Evolutionary conservation across 2,113 vertebrate genomes (phyloP), one percentile per base, ranked within the genome.

Genomic region (Platichthys stellatus): DNA sequence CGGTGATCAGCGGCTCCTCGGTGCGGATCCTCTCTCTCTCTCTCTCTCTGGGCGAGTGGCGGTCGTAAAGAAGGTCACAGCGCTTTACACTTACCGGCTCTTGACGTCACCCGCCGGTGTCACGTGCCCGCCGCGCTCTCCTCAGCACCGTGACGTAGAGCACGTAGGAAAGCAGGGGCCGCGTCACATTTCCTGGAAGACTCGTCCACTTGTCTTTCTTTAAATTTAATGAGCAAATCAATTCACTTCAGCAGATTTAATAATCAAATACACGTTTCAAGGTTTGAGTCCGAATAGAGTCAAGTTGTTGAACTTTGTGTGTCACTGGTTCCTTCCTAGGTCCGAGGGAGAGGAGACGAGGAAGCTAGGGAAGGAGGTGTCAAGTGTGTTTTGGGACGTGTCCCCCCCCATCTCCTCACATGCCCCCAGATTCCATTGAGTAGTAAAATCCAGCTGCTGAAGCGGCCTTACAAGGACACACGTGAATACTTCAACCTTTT

Each of bases 51-150:
- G 5, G 10, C 40, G 40, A 3, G 40, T 54, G 51, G n/a, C 51
- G 77, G 86, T 59, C 87, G 53, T 10, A 5, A 56, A 85, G 89
- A 92, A 92, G 91, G 91, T 93, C 92, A 93, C 84, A 78, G 18
- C 20, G 24, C 38, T 85, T 66, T 76, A 84, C 18, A 80, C 4
- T 69, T 80, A 81, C 87, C 82, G 84, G 88, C 57, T 74, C 77
- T 47, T 75, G 81, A 87, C 92, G 90, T 92, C 89, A 89, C 23
- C 31, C 3, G 0, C 12, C 24, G 28, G 14, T 84, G 14, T 84
- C 88, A 91, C 69, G 68, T 90, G 85, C 28, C 1, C 0, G 1
- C 5, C 0, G 0, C 17, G 21, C 58, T 57, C 63, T 31, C 71
- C n/a, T 62, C n/a, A 0, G 4, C 14, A 40, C 20, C 26, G 2